Base-by-base conservation (phyloP, 2,888 invertebrate genomes). In the Ophioninae sp. region DNA sequence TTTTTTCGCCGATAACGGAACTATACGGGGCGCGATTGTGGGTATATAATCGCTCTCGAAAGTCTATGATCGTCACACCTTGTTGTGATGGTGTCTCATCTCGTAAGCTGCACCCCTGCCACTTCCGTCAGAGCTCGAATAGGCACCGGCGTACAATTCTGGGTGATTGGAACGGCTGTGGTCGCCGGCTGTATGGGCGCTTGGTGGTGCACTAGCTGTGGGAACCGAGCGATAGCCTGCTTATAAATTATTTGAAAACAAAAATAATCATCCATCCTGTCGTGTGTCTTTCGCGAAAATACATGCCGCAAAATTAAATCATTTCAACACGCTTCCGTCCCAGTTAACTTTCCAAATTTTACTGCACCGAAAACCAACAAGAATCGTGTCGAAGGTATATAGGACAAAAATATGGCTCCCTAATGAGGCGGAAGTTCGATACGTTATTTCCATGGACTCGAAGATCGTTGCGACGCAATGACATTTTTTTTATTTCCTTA, bases 131-230 rank as follows among this genome's bases (percentile, higher is more conserved):
- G 92, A 90, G 87, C 93, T 93, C 89, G 95, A 95, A 94, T 96
- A 96, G 83, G 96, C 96, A 89, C 95, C 95, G 86, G 96, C 96
- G 93, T 96, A 96, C 83, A 95, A 94, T 92, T 96, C 96, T 83
- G 94, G 94, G 87, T 93, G 94, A 88, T 93, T 94, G 91, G 93
- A 91, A 85, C 93, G 92, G 87, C 91, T 90, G 94, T 93, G 88
- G 88, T 93, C 93, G 89, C 93, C 93, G 73, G 94, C 93, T 37
- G 94, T 81, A 84, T 89, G 93, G 80, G 93, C 92, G 85, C 93
- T 92, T 80, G 94, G 93, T 87, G 94, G 94, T 93, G 89, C 93
- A 91, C 91, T 91, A 90, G 91, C 92, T 93, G 92, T 91, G 91
- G 91, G 91, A 92, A 91, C 90, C 93, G 92, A 91, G 92, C 91